Base-by-base conservation (phyloP, 2,113 vertebrate genomes). In the Ictidomys tridecemlineatus region DNA sequence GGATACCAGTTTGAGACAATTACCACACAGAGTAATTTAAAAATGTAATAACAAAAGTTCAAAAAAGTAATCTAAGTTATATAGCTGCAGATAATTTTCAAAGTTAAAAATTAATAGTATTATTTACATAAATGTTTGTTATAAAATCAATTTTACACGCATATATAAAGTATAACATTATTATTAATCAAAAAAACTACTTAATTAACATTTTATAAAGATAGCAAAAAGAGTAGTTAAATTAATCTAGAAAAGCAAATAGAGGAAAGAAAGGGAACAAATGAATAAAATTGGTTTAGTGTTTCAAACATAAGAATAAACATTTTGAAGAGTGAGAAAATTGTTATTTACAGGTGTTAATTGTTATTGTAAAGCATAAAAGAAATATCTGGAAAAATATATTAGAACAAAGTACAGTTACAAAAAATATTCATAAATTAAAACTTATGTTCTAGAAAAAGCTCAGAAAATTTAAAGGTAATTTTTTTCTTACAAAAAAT, bases 241-340 rank as follows among this genome's bases (percentile, higher is more conserved):
- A 45, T 65, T 1, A 65, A 24, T 51, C 0, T 42, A 65, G 45
- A 16, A 70, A 80, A 32, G 4, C 18, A 78, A 86, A 73, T 16
- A 53, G 48, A 84, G 24, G 14, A 77, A 72, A 78, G 6, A 53
- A 77, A 91, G 17, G 8, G 14, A 67, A 72, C 0, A 93, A 42
- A 65, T 37, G 72, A 88, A 91, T 88, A 28, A 80, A 12, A 37
- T 32, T 74, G 51, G 1, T 79, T 94, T 87, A 51, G 28, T 85
- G 14, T 78, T 91, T 91, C 30, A 79, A 87, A 96, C 93, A 17
- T 74, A 85, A 93, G 32, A 91, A 84, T 56, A 9, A 22, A 84
- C 45, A 77, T 22, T 51, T 0, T 45, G 91, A 93, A 77, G 5
- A 53, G 6, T 77, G 63, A 86, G 28, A 67, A 94, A 91, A 89